Conservation (phyloP, 2,888 invertebrate genomes). For the Eulithis testata region DNA sequence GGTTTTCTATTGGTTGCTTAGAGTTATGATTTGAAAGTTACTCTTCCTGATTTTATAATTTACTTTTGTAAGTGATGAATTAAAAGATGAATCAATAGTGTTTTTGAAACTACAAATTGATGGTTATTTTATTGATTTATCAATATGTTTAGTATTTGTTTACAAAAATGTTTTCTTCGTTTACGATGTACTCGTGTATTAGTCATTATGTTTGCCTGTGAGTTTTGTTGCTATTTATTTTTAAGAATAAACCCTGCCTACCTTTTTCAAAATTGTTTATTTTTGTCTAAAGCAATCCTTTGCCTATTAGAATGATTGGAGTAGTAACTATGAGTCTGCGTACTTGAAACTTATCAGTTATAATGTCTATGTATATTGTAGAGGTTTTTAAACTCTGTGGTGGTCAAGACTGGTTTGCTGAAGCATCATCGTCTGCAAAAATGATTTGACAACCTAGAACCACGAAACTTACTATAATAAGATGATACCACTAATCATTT, state of each 20-base stretch:
- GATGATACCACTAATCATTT: too few species aligned
- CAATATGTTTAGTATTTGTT: constrained; percentile 7
- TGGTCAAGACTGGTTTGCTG: too few species aligned
- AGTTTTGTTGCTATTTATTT: constrained; percentile 72
- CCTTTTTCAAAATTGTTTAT: constrained; percentile 39
- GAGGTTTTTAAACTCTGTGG: too few species aligned
- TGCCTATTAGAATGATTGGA: too few species aligned
- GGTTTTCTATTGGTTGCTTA: constrained; percentile 22
- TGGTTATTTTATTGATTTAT: constrained; percentile 4
- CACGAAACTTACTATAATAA: too few species aligned
- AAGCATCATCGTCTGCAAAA: too few species aligned
- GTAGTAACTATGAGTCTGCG: too few species aligned
- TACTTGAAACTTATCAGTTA: too few species aligned
- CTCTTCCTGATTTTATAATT: constrained; percentile 36
- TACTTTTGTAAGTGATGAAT: constrained; percentile 18
- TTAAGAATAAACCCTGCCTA: constrained; percentile 67
- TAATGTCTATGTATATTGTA: too few species aligned
- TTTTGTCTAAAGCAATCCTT: not conserved
- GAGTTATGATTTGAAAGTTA: constrained; percentile 25
- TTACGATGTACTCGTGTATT: constrained; percentile 30
- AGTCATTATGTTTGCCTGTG: constrained; percentile 60
- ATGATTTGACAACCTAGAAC: too few species aligned
- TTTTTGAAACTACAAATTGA: not conserved
- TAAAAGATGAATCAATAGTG: not conserved
- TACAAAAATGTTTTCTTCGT: constrained; percentile 17